Conservation (phyloP, 1,140 invertebrate genomes). For the Antheraea mylitta region DNA sequence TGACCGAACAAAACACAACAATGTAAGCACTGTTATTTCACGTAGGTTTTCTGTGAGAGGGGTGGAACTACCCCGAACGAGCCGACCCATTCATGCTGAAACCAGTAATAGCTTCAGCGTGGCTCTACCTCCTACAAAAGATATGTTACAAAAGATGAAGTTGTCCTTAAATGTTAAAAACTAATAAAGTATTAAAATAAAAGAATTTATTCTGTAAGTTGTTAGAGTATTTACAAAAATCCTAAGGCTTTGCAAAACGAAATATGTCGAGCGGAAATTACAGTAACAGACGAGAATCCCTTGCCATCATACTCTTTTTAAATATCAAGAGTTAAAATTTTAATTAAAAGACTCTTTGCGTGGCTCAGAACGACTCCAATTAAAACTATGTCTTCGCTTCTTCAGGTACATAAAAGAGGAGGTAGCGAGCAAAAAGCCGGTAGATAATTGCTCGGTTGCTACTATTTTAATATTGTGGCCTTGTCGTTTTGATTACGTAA, state of each 20-base stretch:
- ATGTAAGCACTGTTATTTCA: too few species aligned
- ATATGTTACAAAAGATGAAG: too few species aligned
- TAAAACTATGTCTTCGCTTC: conserved; percentile 58
- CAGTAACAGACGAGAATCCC: conserved; percentile 29
- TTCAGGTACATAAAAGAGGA: conserved; percentile 44
- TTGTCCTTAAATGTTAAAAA: too few species aligned
- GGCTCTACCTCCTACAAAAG: too few species aligned
- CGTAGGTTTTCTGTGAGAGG: too few species aligned
- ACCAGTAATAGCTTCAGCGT: too few species aligned
- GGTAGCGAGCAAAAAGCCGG: conserved; percentile 35
- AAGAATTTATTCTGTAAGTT: not conserved
- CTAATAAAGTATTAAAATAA: too few species aligned
- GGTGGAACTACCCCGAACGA: too few species aligned
- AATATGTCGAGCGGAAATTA: conserved; percentile 33
- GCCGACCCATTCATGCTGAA: too few species aligned
- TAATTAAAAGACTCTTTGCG: conserved; percentile 60
- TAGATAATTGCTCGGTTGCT: conserved; percentile 39
- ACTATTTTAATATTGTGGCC: conserved; percentile 29
- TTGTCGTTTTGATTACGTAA: conserved; percentile 26
- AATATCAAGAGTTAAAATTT: conserved; percentile 58
- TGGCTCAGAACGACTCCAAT: conserved; percentile 53
- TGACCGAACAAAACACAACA: too few species aligned
- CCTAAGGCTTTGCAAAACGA: conserved; percentile 18
- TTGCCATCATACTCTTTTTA: conserved; percentile 48
- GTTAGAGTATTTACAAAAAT: conserved; percentile 7